These are phyloP conservation scores for Anguilla pacifica DNA, from an alignment of 2,797 vertebrate species.

Conservation along the genomic window DNA sequence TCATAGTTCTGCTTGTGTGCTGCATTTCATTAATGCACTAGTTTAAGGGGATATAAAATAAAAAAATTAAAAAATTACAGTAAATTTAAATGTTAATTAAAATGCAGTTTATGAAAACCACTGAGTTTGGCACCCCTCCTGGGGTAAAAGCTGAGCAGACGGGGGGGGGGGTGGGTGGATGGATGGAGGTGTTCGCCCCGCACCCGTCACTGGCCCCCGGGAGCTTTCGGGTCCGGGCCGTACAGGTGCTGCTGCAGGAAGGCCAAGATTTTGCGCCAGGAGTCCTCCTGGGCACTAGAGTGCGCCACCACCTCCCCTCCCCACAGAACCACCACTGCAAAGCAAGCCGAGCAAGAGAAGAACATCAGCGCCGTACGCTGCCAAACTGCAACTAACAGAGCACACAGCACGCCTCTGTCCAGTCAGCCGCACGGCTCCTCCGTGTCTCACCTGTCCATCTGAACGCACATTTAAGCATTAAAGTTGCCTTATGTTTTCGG, in stretches of 20 bases:
- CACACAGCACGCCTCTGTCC: background rate
- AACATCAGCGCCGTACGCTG: background rate
- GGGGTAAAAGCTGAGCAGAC: background rate
- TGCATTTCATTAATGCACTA: background rate
- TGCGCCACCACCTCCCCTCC: slow-evolving; percentile 64
- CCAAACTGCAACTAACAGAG: background rate
- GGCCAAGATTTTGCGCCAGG: slow-evolving; percentile 67
- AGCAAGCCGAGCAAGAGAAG: background rate
- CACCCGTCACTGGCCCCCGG: background rate
- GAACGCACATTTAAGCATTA: too few species aligned
- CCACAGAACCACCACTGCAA: slow-evolving; percentile 66
- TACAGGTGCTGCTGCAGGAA: slow-evolving; percentile 66
- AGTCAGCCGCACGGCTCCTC: too few species aligned
- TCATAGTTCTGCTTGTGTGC: background rate
- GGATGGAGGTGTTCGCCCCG: background rate
- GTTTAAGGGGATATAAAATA: background rate
- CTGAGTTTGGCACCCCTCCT: background rate
- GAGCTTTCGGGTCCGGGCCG: background rate
- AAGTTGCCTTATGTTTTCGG: too few species aligned
- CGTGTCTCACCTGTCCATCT: background rate
- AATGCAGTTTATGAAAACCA: background rate
- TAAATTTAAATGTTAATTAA: background rate
- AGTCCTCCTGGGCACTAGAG: slow-evolving; percentile 66
- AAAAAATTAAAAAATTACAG: background rate
- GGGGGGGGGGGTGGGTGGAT: background rate